These are phyloP conservation scores for Steromphala cineraria DNA, from an alignment of 2,888 invertebrate species.

Conservation along the genomic window DNA sequence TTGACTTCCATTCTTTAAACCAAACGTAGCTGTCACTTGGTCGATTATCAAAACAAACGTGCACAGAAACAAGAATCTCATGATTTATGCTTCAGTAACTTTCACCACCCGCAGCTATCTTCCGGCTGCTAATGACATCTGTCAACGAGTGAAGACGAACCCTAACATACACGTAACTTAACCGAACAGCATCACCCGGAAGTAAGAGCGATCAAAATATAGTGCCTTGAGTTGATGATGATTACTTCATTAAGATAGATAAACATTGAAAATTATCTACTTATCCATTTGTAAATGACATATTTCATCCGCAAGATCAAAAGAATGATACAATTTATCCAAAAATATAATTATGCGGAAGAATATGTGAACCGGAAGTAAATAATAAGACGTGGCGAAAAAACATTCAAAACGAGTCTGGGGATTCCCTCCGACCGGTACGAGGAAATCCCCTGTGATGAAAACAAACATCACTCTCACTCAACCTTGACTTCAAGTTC, in stretches of 20 bases:
- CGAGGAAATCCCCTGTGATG: not conserved
- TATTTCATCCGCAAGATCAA: too few relatives aligned
- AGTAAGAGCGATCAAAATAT: not conserved
- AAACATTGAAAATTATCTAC: too few relatives aligned
- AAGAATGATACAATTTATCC: too few relatives aligned
- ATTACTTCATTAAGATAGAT: too few relatives aligned
- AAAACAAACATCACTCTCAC: not conserved
- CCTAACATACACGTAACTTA: not conserved
- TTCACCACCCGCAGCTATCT: not conserved
- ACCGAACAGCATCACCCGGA: slow-evolving; percentile 5
- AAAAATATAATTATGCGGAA: not conserved
- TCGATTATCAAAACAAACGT: not conserved
- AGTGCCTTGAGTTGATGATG: not conserved
- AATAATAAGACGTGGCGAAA: not conserved
- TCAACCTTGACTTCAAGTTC: too few relatives aligned
- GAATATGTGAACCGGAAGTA: not conserved
- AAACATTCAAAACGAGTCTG: not conserved
- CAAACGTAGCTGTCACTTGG: not conserved
- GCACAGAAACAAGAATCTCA: slow-evolving; percentile 12
- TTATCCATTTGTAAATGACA: too few relatives aligned
- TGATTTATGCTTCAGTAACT: slow-evolving; percentile 1
- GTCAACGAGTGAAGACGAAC: not conserved
- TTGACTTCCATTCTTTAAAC: slow-evolving; percentile 48
- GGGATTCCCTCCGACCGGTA: slow-evolving; percentile 12
- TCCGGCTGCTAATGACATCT: not conserved